Conservation (phyloP, 2,113 vertebrate genomes). For the Otolemur garnettii region DNA sequence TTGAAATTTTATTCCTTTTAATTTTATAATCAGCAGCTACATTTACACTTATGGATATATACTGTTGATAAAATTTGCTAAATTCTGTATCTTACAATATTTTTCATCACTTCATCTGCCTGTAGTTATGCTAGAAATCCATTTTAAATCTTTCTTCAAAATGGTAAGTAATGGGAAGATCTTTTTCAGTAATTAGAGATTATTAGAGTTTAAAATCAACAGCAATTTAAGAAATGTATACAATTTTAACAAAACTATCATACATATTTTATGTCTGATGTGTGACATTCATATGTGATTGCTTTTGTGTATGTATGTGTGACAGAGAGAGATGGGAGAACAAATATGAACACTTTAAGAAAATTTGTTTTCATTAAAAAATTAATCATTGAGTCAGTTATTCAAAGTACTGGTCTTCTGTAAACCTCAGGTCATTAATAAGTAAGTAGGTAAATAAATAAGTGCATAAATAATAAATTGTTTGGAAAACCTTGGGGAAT, state of each 20-base stretch:
- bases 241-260: constrained; percentile 51
- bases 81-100: constrained; percentile 41
- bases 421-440: constrained; percentile 43
- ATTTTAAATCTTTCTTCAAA: constrained; percentile 50
- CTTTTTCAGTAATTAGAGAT: constrained; percentile 21
- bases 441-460: constrained; percentile 53
- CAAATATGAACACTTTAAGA: constrained; percentile 29
- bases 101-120: constrained; percentile 63
- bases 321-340: neutral
- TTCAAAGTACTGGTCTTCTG: constrained; percentile 51
- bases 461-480: constrained; percentile 24
- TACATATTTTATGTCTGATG: constrained; percentile 22
- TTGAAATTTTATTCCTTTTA: constrained; percentile 64
- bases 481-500: constrained; percentile 55
- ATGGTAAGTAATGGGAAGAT: constrained; percentile 38
- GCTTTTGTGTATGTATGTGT: neutral
- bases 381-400: neutral
- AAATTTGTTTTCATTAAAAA: constrained; percentile 49
- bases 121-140: constrained; percentile 52
- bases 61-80: constrained; percentile 34
- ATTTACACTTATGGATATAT: constrained; percentile 42
- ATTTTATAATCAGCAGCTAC: constrained; percentile 43
- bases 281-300: constrained; percentile 6
- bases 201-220: constrained; percentile 49
- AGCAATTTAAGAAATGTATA: constrained; percentile 26